These are phyloP conservation scores for Lates calcarifer DNA, from an alignment of 2,113 vertebrate genomes.

Conservation along the genomic window DNA sequence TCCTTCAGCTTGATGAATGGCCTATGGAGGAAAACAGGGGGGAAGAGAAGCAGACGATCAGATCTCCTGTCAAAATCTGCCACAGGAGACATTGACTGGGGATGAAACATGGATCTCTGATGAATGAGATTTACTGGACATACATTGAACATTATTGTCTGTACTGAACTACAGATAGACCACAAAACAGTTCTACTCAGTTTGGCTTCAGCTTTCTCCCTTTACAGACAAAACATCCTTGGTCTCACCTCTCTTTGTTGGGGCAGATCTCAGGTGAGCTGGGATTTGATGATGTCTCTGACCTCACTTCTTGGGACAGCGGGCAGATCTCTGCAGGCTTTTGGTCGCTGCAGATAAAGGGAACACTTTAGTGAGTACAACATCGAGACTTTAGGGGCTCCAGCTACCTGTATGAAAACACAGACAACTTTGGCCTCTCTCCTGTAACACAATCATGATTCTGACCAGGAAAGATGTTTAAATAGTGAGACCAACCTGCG, in stretches of 20 bases:
- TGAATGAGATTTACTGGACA: not conserved
- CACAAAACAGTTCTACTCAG: too few relatives aligned
- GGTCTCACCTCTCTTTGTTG: conserved; percentile 93
- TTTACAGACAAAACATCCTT: not conserved
- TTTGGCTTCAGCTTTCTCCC: not conserved
- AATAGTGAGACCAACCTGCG: conserved; percentile 85
- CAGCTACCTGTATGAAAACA: not conserved
- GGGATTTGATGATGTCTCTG: conserved; percentile 95
- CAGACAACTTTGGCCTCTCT: not conserved
- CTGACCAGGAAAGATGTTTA: too few relatives aligned
- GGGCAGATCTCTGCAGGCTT: conserved; percentile 88
- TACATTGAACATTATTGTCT: not conserved
- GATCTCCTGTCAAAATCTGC: too few relatives aligned
- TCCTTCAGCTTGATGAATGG: conserved; percentile 93
- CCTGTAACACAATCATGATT: not conserved
- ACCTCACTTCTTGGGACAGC: conserved; percentile 91
- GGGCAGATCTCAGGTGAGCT: conserved; percentile 97
- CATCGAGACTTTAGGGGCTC: not conserved
- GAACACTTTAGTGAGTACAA: not conserved
- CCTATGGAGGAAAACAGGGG: conserved; percentile 72
- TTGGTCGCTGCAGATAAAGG: conserved; percentile 83
- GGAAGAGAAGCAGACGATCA: not conserved
- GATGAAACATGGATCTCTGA: not conserved
- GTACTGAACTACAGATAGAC: not conserved
- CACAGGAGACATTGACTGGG: not conserved